phyloP scores from a whole-genome alignment of 23 tunicate species.

The Diplosoma virens region DNA sequence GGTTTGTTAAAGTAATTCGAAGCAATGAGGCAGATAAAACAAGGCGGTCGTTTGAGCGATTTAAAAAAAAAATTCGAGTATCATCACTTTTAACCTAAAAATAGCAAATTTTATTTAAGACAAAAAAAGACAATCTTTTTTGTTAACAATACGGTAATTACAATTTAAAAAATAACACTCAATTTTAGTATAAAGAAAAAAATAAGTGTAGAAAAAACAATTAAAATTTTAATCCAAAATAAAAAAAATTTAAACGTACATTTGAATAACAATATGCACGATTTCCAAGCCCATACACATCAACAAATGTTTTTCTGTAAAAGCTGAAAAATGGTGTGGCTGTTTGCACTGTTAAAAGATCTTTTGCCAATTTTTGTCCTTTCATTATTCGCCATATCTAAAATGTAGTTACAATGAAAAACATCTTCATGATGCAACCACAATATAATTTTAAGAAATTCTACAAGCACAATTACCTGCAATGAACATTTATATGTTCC shows the following conservation, averaged over 20 bases:
- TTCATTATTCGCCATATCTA: conserved; percentile 82
- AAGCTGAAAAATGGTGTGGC: background rate
- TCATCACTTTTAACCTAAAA: conserved; percentile 43
- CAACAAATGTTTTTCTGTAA: conserved; percentile 40
- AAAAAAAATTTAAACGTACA: conserved; percentile 54
- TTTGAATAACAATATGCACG: conserved; percentile 50
- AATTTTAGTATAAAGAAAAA: too few relatives aligned
- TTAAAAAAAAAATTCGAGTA: conserved; percentile 63
- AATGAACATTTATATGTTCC: conserved; percentile 58
- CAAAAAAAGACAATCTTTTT: background rate
- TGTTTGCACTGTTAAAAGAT: conserved; percentile 28
- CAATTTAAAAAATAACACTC: background rate
- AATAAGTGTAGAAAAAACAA: background rate
- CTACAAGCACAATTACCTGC: conserved; percentile 34
- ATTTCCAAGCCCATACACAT: conserved; percentile 67
- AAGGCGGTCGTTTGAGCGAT: conserved; percentile 48
- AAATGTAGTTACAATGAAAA: background rate
- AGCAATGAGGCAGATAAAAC: conserved; percentile 64
- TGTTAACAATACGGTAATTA: background rate
- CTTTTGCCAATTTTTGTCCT: conserved; percentile 40
- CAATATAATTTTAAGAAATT: background rate
- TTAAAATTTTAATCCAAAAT: background rate
- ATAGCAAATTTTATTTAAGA: background rate
- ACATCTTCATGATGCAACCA: background rate
- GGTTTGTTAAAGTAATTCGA: conserved; percentile 58